Base-by-base conservation (phyloP, 2,113 vertebrate genomes). In the Triplophysa rosa region DNA sequence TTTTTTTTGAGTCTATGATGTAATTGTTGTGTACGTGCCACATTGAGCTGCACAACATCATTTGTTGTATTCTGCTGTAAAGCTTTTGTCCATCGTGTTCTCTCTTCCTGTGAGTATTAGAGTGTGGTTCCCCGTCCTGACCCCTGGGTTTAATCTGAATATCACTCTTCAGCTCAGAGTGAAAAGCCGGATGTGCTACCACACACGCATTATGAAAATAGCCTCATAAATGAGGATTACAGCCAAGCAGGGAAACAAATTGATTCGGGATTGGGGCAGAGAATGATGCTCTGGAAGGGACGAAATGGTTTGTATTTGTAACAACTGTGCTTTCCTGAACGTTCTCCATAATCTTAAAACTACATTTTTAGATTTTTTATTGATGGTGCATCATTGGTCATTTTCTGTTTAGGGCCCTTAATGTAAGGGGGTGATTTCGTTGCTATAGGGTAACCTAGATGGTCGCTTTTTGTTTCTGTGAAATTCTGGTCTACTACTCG, bases 191-290 rank as follows among this genome's bases (percentile, higher is more conserved):
- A 79, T 67, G 73, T n/a, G 2, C 52, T 52, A 58, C 67, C 40
- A 71, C 40, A 11, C 64, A 61, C 16, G 40, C 23, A 10, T 77
- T 62, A 71, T 63, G 63, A 63, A 66, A 70, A 79, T 59, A 80
- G 71, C 66, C 71, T 76, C 59, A 83, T 80, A 56, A 83, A 70
- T 9, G 23, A 66, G 49, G 58, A 80, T 77, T 77, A 76, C 70
- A 49, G 65, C 71, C 33, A 45, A 58, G 56, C 11, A 1, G 62
- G 37, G 24, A 16, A 64, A 42, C 14, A 59, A 17, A 45, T 37
- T 37, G 45, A 72, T 62, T 79, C 24, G 26, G 7, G 58, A 59
- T 12, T 6, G 33, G 33, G 33, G 3, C 33, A 37, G 33, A 37
- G 33, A 37, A 7, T 37, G 33, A 0, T 37, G 6, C 33, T 37